A percentile compares a stretch with the other conserved stretches of the same genome.
Evolutionary conservation across 2,113 vertebrate species (phyloP).

Genomic region (Protobothrops flavoviridis): DNA sequence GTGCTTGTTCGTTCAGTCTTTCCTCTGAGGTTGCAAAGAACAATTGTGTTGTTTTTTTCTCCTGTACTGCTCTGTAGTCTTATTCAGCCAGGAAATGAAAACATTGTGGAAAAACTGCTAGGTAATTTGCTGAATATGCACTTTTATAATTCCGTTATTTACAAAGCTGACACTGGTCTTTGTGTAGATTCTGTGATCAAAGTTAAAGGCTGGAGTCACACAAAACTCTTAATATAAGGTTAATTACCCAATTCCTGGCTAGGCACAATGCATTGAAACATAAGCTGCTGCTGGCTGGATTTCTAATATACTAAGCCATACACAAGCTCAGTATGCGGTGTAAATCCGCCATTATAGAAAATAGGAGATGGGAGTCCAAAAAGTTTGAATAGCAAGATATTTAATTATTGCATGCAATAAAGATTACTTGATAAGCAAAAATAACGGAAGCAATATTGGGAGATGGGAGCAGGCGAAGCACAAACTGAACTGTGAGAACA

Average conservation of each 20-base stretch:
- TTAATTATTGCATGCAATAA: not conserved
- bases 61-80: not conserved
- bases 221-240: not conserved
- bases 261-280: not conserved
- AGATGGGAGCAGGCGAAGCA: not conserved
- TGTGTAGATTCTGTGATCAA: not conserved
- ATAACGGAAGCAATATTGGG: not conserved
- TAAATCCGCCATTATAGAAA: not conserved
- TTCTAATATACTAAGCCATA: not conserved
- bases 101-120: not conserved
- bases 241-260: not conserved
- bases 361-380: not conserved
- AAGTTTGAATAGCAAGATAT: not conserved
- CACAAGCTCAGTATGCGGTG: not conserved
- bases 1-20: not conserved
- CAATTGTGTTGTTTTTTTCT: not conserved
- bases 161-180: not conserved
- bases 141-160: not conserved
- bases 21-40: not conserved
- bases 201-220: not conserved
- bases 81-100: not conserved
- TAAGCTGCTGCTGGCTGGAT: not conserved
- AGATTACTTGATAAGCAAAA: no score
- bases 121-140: not conserved
- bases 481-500: not conserved